Conservation (phyloP, 2,113 vertebrate genomes). For the Nannobrachium achirus region DNA sequence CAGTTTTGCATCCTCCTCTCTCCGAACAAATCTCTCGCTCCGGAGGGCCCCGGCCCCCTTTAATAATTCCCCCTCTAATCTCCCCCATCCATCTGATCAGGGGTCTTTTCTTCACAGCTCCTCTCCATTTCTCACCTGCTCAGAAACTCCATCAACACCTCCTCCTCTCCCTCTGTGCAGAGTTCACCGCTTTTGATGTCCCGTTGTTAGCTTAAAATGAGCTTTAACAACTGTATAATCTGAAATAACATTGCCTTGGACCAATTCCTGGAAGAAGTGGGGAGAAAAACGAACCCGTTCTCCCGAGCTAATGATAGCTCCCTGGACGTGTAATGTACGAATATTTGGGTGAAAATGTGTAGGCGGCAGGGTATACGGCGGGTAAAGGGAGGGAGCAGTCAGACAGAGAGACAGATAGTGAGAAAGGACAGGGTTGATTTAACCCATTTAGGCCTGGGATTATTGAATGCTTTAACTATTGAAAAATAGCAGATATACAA, state of each 20-base stretch:
- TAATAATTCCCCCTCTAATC: slow-evolving; percentile 74
- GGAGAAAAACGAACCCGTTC: slow-evolving; percentile 67
- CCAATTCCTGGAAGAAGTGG: slow-evolving; percentile 61
- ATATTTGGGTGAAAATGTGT: slow-evolving; percentile 71
- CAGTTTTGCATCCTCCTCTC: slow-evolving; percentile 66
- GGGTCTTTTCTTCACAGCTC: slow-evolving; percentile 67
- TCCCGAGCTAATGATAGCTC: slow-evolving; percentile 76
- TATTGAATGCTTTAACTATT: too few species aligned
- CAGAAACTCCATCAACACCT: slow-evolving; percentile 76
- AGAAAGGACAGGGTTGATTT: slow-evolving; percentile 47
- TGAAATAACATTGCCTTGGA: slow-evolving; percentile 75
- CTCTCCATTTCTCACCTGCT: slow-evolving; percentile 75
- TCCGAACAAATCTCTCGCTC: slow-evolving; percentile 68
- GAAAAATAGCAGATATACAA: too few species aligned
- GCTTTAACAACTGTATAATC: slow-evolving; percentile 81
- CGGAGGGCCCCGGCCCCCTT: slow-evolving; percentile 60
- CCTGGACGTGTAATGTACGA: slow-evolving; percentile 76
- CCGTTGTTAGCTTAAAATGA: slow-evolving; percentile 75
- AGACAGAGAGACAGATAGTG: slow-evolving; percentile 48
- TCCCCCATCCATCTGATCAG: slow-evolving; percentile 73
- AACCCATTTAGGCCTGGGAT: too few species aligned
- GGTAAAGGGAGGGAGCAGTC: background rate
- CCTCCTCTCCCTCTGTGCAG: slow-evolving; percentile 64
- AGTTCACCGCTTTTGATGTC: slow-evolving; percentile 72
- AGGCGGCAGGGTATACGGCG: background rate